A percentile compares a stretch with the other conserved stretches of the same genome.
Conservation (phyloP, 1,140 invertebrate genomes). For the Zaprionus lachaisei region DNA sequence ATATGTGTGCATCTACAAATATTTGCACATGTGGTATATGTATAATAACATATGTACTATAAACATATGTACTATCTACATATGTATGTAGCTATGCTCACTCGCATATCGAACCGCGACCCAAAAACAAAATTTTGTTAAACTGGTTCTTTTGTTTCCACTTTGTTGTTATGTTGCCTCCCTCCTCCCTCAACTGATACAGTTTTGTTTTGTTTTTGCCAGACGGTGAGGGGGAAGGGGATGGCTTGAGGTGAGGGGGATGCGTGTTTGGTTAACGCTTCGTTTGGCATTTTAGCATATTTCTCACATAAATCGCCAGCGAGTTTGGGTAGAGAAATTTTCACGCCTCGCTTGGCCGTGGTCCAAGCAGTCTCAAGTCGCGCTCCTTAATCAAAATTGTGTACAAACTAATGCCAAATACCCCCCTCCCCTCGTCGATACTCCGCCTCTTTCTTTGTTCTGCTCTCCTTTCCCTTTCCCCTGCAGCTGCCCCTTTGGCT, state of each 20-base stretch:
- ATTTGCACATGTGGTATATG: neutral
- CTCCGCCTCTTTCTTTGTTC: neutral
- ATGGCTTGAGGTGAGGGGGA: neutral
- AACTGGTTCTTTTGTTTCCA: conserved; percentile 39
- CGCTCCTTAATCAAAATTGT: conserved; percentile 57
- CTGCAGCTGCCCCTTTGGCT: neutral
- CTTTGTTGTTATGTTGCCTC: conserved; percentile 19
- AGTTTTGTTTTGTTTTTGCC: conserved; percentile 26
- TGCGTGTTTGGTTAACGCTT: conserved; percentile 47
- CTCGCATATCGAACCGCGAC: conserved; percentile 8
- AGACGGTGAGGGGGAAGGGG: neutral
- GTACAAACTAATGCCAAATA: conserved; percentile 53
- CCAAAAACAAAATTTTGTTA: conserved; percentile 23
- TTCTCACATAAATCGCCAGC: conserved; percentile 79
- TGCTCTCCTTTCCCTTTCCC: neutral
- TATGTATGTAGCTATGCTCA: neutral
- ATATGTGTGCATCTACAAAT: neutral
- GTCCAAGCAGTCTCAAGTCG: conserved; percentile 31
- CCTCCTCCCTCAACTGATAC: conserved; percentile 21
- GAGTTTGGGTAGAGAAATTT: conserved; percentile 78
- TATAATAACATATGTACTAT: neutral
- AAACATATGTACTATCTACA: neutral
- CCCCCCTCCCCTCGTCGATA: neutral
- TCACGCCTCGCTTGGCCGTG: conserved; percentile 69
- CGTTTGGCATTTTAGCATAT: conserved; percentile 78